Evolutionary conservation across 2,113 vertebrate genomes (phyloP).

Genomic region (Ptilonorhynchus violaceus): DNA sequence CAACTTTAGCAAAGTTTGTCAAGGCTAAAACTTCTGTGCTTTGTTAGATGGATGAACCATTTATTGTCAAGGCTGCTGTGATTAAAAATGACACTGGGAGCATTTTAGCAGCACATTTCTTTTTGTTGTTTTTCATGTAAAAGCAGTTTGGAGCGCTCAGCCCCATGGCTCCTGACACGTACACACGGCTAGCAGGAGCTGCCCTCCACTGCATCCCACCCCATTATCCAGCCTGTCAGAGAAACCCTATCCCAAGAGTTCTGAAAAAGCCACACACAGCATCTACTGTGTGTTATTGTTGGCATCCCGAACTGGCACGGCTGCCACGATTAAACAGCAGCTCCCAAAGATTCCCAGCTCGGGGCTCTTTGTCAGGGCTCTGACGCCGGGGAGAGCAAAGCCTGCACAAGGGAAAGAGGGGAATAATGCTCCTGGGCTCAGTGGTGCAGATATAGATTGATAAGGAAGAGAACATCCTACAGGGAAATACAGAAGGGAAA

Average conservation of each 20-base stretch:
- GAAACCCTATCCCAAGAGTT: background rate
- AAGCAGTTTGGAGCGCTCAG: background rate
- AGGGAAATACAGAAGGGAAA: background rate
- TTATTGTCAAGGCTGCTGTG: background rate
- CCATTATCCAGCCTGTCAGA: conserved; percentile 40
- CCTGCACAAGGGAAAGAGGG: background rate
- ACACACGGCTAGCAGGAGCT: background rate
- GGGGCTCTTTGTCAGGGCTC: background rate
- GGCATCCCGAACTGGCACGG: conserved; percentile 21
- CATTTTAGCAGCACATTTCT: background rate
- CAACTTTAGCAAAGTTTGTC: background rate
- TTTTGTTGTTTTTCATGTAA: background rate
- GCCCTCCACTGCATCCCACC: background rate
- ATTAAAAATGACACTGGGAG: background rate
- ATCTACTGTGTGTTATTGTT: conserved; percentile 51
- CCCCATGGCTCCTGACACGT: conserved; percentile 19
- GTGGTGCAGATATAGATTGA: background rate
- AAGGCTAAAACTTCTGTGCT: background rate
- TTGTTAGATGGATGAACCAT: background rate
- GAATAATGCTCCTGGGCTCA: background rate
- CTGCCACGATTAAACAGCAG: conserved; percentile 37
- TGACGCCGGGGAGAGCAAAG: background rate
- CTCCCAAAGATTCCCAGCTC: conserved; percentile 14
- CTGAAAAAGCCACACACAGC: conserved; percentile 24
- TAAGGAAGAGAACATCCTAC: background rate